These are phyloP conservation scores for Pheosia gnoma DNA, from an alignment of 2,888 invertebrate species.

Conservation along the genomic window DNA sequence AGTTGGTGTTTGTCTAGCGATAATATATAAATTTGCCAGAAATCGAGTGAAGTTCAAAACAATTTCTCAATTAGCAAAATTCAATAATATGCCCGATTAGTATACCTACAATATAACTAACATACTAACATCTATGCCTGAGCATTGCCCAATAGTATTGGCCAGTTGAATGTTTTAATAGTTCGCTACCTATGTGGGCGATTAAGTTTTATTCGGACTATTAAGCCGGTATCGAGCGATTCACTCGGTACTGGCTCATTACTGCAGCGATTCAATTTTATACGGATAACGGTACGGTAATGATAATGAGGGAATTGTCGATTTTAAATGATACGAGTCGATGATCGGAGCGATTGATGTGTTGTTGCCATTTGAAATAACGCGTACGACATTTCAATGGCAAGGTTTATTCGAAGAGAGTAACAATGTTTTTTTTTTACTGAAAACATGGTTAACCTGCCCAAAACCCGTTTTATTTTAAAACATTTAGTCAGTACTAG, in stretches of 20 bases:
- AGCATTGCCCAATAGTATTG: background rate
- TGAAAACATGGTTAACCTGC: too few species aligned
- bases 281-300: background rate
- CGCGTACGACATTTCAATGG: background rate
- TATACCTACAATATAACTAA: too few species aligned
- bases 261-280: constrained; percentile 7
- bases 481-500: too few species aligned
- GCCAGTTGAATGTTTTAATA: background rate
- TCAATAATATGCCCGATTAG: too few species aligned
- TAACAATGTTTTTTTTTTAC: too few species aligned
- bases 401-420: too few species aligned
- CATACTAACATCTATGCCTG: too few species aligned
- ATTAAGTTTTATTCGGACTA: constrained; percentile 5
- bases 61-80: too few species aligned
- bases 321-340: background rate
- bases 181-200: background rate
- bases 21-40: too few species aligned
- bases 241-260: background rate
- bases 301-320: constrained; percentile 3
- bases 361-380: background rate
- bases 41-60: too few species aligned
- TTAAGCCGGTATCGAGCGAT: background rate
- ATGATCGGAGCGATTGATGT: background rate
- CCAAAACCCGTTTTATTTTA: too few species aligned
- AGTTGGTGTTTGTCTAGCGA: too few species aligned